phyloP scores from a whole-genome alignment of 2,113 vertebrate species.

The Clarias macrocephalus region DNA sequence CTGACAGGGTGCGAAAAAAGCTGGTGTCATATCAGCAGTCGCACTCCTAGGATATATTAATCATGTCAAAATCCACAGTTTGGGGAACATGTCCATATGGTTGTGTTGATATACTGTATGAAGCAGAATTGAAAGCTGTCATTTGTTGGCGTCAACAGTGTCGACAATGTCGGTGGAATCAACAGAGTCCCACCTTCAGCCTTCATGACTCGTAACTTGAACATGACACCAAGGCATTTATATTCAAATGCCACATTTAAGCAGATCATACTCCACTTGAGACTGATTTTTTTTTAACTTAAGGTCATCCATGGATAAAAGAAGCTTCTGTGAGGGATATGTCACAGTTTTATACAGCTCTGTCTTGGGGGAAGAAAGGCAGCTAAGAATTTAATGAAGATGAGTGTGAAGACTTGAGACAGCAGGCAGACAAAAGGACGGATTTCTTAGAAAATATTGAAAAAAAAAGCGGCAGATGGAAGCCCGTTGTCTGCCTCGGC shows the following conservation, averaged over 20 bases:
- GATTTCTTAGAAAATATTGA: conserved; percentile 39
- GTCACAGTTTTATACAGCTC: conserved; percentile 56
- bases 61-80: conserved; percentile 56
- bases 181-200: neutral
- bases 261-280: conserved; percentile 27
- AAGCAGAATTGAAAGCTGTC: conserved; percentile 52
- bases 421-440: conserved; percentile 54
- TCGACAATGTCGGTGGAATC: neutral
- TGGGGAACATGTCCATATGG: conserved; percentile 20
- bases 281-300: conserved; percentile 48
- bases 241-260: conserved; percentile 40
- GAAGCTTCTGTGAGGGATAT: conserved; percentile 35
- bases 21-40: conserved; percentile 67
- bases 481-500: conserved; percentile 47
- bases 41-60: conserved; percentile 65
- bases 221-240: conserved; percentile 40
- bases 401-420: conserved; percentile 56
- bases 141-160: neutral
- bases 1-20: conserved; percentile 68
- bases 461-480: conserved; percentile 64
- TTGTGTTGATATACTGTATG: conserved; percentile 48
- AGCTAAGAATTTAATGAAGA: conserved; percentile 64
- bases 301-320: conserved; percentile 19
- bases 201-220: conserved; percentile 28
- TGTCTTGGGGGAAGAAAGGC: conserved; percentile 55